Evolutionary conservation across 2,888 invertebrate species (phyloP), one percentile per base, ranked within the genome.

Genomic region (Tetropium fuscum): DNA sequence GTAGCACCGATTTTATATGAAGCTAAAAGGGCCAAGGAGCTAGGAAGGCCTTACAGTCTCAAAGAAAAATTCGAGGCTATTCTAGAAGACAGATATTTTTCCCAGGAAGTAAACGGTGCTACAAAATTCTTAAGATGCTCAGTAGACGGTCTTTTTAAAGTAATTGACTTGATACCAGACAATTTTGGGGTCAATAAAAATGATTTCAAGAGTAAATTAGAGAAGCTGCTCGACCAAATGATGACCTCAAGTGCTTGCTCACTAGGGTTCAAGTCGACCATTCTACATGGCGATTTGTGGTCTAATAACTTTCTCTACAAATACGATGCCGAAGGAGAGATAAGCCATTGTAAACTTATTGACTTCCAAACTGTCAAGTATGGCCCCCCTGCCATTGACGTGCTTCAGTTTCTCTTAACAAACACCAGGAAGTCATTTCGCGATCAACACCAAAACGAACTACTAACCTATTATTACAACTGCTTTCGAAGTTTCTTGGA

Each of bases 1-100:
- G 82, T 83, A 0, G 78, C 82, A n/a, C 80, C 83, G 3, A 80
- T 86, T 7, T 75, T 85, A 40, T 84, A 80, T 63, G 86, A 87
- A 74, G 79, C 82, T 57, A 75, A 70, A 6, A 73, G 71, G 60
- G 60, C 66, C 0, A 57, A 68, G 11, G 64, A 69, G 41, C 25
- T 63, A 8, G 55, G 62, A n/a, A 59, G 16, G 18, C 58, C 38
- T 11, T 72, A 69, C 53, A 65, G 53, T 40, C 47, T 78, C 40
- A 7, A 36, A 3, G 65, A 72, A 2, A 62, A 67, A 16, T 69
- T 71, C 53, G 59, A 64, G 0, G 58, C 69, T 6, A 30, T 71
- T 8, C 66, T 79, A 8, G 58, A 69, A 47, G 71, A 76, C 11
- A 69, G 69, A 18, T 34, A 74, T 11, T 64, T 68, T 27, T 30